These are phyloP conservation scores for Jaculus jaculus DNA, from an alignment of 2,113 vertebrate species.

Conservation along the genomic window DNA sequence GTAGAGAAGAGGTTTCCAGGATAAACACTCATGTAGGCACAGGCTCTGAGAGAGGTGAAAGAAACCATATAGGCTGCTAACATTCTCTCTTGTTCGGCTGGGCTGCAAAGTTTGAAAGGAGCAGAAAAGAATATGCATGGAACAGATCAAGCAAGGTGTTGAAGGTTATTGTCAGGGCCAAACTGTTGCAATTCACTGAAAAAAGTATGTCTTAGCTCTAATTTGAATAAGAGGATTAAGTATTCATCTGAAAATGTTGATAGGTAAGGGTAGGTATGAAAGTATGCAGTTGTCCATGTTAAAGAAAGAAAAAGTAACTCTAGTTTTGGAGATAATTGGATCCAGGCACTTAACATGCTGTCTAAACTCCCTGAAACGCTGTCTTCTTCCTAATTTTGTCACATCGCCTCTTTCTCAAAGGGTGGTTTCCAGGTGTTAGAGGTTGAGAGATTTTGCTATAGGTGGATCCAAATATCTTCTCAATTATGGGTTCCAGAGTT, in stretches of 20 bases:
- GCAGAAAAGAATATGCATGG: neutral
- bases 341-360: neutral
- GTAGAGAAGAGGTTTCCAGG: neutral
- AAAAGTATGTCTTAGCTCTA: neutral
- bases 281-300: neutral
- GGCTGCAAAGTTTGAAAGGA: neutral
- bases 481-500: neutral
- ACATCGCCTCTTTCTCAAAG: neutral
- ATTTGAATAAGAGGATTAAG: constrained; percentile 29
- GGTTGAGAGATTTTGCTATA: neutral
- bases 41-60: neutral
- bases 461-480: neutral
- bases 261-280: neutral
- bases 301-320: neutral
- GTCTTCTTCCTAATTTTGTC: neutral
- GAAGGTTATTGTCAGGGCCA: neutral
- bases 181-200: neutral
- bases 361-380: neutral
- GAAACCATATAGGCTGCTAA: neutral
- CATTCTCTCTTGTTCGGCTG: too few species aligned
- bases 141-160: neutral
- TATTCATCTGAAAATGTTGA: neutral
- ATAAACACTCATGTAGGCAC: constrained; percentile 1
- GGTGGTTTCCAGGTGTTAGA: neutral
- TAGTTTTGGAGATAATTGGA: neutral